phyloP scores from a whole-genome alignment of 2,888 invertebrate species.

The Phaedon cochleariae region DNA sequence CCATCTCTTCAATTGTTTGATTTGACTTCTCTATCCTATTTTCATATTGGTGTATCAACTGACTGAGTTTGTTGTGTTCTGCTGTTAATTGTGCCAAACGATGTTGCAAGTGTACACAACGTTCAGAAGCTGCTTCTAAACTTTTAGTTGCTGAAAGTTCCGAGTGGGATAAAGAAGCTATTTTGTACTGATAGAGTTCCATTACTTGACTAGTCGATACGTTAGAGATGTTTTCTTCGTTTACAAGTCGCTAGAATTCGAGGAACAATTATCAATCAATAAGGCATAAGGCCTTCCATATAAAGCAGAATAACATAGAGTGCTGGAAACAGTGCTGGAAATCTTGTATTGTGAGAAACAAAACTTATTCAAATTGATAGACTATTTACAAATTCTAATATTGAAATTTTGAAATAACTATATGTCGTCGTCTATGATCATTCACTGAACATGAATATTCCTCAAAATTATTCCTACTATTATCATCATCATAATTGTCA shows the following conservation, averaged over 20 bases:
- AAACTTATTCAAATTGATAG: no score
- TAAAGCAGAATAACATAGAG: no score
- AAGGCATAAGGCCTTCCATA: no score
- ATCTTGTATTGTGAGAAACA: no score
- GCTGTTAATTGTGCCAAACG: constrained; percentile 63
- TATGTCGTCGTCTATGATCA: no score
- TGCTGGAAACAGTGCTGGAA: no score
- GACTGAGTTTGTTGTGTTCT: constrained; percentile 63
- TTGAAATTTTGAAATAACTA: no score
- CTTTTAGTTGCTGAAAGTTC: constrained; percentile 64
- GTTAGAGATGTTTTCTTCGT: constrained; percentile 62
- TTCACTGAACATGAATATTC: no score
- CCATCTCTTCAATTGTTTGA: constrained; percentile 49
- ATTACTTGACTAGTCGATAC: constrained; percentile 74
- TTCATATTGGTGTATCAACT: constrained; percentile 64
- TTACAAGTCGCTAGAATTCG: constrained; percentile 33
- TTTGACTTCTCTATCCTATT: constrained; percentile 63
- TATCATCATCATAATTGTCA: no score
- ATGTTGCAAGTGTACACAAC: constrained; percentile 64
- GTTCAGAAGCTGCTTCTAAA: constrained; percentile 65
- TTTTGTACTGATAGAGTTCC: constrained; percentile 77
- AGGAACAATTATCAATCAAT: constrained; percentile 7
- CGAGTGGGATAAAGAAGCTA: constrained; percentile 66
- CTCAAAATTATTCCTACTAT: no score
- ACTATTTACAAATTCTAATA: no score